Percentiles rank a stretch among this genome's conserved stretches.
phyloP scores from a whole-genome alignment of 2,113 vertebrate genomes.

The Mus musculus region DNA sequence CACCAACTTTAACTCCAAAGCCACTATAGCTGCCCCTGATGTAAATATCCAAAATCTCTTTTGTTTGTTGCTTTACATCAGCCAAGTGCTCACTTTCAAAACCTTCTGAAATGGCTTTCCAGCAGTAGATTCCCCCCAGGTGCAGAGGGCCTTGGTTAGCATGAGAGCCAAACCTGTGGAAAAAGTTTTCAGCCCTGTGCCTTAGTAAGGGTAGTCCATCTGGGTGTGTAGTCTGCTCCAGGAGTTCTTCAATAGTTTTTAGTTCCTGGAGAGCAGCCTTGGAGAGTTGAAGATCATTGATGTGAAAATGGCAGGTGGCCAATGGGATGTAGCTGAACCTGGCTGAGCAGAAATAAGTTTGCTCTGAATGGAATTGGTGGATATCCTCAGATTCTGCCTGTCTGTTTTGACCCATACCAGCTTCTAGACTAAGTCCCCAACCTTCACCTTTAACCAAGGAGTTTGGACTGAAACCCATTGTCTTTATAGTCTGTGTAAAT shows the following conservation, averaged over 20 bases:
- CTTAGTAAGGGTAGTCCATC: background rate
- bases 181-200: constrained; percentile 72
- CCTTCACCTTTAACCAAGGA: background rate
- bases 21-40: background rate
- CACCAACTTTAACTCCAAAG: fast-evolving
- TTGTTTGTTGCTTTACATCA: constrained; percentile 64
- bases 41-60: background rate
- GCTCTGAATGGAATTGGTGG: background rate
- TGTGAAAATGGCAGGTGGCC: constrained; percentile 82
- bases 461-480: constrained; percentile 74
- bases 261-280: constrained; percentile 78
- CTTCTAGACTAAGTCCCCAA: background rate
- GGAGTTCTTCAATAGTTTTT: constrained; percentile 73
- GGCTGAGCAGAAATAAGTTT: constrained; percentile 76
- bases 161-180: constrained; percentile 84
- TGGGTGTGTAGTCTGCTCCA: background rate
- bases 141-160: constrained; percentile 83
- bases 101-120: constrained; percentile 78
- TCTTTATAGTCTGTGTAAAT: constrained; percentile 79
- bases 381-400: background rate
- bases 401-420: fast-evolving
- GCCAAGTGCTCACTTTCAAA: constrained; percentile 61
- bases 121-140: constrained; percentile 87
- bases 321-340: constrained; percentile 82
- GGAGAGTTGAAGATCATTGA: constrained; percentile 79